phyloP scores from a whole-genome alignment of 2,797 vertebrate species.

The Eospalax fontanierii region DNA sequence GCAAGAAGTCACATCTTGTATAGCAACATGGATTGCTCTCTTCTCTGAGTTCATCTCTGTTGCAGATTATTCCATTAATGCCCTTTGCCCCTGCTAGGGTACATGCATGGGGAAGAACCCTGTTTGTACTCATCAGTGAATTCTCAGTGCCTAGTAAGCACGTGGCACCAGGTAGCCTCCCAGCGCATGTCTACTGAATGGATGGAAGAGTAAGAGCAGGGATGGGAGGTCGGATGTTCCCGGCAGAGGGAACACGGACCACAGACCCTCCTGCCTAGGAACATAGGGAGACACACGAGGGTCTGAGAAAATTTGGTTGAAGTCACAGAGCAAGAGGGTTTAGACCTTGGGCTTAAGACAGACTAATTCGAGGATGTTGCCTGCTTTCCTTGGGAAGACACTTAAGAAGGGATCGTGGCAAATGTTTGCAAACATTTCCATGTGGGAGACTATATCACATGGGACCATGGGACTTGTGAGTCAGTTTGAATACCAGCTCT shows the following conservation, averaged over 20 bases:
- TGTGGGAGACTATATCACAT: background rate
- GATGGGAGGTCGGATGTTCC: background rate
- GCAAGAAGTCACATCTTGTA: background rate
- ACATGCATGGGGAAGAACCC: background rate
- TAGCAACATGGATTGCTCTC: background rate
- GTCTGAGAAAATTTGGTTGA: constrained; percentile 28
- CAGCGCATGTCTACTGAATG: constrained; percentile 13
- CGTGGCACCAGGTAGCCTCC: background rate
- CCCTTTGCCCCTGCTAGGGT: background rate
- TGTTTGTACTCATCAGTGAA: background rate
- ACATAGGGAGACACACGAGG: background rate
- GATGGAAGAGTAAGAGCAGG: background rate
- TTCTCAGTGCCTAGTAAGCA: background rate
- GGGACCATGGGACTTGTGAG: constrained; percentile 35
- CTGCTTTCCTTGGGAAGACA: background rate
- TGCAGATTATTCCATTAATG: background rate
- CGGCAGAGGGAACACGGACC: background rate
- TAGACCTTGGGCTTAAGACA: background rate
- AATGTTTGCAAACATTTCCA: constrained; percentile 34
- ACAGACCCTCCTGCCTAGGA: background rate
- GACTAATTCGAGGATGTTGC: background rate
- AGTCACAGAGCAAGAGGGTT: background rate
- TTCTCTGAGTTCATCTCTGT: background rate
- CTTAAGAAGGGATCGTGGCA: constrained; percentile 46
- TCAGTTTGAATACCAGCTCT: constrained; percentile 66